Percentiles rank a stretch among this genome's conserved stretches.
Conservation (phyloP, 1,140 invertebrate genomes). For the Hermetia illucens region DNA sequence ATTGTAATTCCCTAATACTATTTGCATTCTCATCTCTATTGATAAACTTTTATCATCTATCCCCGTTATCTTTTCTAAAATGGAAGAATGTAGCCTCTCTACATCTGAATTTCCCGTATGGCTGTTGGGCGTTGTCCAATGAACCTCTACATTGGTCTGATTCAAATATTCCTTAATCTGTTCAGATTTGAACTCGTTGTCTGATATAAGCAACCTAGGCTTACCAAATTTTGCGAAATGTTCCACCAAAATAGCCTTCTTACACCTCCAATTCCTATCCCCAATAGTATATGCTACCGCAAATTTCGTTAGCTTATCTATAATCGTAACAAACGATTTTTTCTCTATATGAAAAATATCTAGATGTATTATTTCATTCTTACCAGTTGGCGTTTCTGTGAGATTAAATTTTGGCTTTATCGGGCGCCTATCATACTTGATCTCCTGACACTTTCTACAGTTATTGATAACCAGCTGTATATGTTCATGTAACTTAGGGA, state of each 20-base stretch:
- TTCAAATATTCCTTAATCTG: not conserved
- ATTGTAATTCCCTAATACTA: constrained; percentile 2
- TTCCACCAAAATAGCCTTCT: not conserved
- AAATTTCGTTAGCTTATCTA: constrained; percentile 5
- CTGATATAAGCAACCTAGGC: not conserved
- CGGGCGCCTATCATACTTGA: constrained; percentile 1
- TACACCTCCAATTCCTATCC: constrained; percentile 1
- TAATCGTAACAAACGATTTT: constrained; percentile 3
- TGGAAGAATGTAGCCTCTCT: no score
- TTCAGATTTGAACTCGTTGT: not conserved
- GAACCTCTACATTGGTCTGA: not conserved
- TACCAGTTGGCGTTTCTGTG: not conserved
- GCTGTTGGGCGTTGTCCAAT: no score
- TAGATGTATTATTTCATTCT: not conserved
- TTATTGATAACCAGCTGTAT: constrained; percentile 3
- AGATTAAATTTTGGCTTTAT: constrained; percentile 1
- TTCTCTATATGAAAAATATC: constrained; percentile 4
- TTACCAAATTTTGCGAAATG: not conserved
- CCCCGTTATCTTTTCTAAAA: no score
- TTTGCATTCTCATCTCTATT: not conserved
- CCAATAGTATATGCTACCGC: constrained; percentile 1
- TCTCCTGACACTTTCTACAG: constrained; percentile 2
- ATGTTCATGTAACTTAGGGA: constrained; percentile 1
- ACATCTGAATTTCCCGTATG: no score
- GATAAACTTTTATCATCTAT: not conserved